These are phyloP conservation scores for Poecilus cupreus DNA, from an alignment of 2,888 invertebrate genomes.

Conservation along the genomic window DNA sequence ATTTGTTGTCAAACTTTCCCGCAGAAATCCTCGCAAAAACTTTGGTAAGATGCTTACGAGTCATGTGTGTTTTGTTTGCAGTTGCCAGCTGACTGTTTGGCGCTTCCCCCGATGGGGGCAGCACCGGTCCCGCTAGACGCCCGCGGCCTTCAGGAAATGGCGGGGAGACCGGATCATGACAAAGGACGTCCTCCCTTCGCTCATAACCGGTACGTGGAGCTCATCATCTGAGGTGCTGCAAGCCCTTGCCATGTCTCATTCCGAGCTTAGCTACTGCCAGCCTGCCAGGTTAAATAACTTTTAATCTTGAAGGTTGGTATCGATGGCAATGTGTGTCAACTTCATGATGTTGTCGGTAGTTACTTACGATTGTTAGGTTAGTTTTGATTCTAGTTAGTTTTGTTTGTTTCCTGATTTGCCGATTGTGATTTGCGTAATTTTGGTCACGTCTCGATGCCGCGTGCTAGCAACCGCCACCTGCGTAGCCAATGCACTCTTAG, in stretches of 20 bases:
- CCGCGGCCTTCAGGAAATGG: slow-evolving; percentile 67
- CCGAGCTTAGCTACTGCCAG: not conserved
- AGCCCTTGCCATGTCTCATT: slow-evolving; percentile 13
- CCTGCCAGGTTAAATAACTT: slow-evolving; percentile 3
- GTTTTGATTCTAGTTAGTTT: slow-evolving; percentile 25
- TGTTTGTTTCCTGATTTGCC: slow-evolving; percentile 42
- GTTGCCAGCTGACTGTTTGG: slow-evolving; percentile 71
- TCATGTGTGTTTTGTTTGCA: slow-evolving; percentile 61
- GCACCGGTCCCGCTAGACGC: slow-evolving; percentile 68
- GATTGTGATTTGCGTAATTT: slow-evolving; percentile 56
- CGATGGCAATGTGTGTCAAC: not conserved
- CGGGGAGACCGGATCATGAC: slow-evolving; percentile 67
- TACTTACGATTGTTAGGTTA: slow-evolving; percentile 18
- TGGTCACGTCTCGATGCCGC: slow-evolving; percentile 49
- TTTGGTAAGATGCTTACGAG: not conserved
- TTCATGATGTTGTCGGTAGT: not conserved
- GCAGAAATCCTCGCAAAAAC: not conserved
- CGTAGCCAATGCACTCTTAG: slow-evolving; percentile 46
- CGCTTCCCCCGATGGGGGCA: slow-evolving; percentile 67
- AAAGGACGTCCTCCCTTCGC: slow-evolving; percentile 68
- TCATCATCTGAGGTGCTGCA: slow-evolving; percentile 67
- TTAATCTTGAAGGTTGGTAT: not conserved
- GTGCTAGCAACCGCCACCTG: slow-evolving; percentile 19
- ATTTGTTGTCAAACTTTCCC: not conserved
- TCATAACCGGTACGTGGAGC: slow-evolving; percentile 70